Percentiles rank a stretch among this genome's conserved stretches.
Evolutionary conservation across 2,888 invertebrate genomes (phyloP).

Genomic region (Catocala sponsa): DNA sequence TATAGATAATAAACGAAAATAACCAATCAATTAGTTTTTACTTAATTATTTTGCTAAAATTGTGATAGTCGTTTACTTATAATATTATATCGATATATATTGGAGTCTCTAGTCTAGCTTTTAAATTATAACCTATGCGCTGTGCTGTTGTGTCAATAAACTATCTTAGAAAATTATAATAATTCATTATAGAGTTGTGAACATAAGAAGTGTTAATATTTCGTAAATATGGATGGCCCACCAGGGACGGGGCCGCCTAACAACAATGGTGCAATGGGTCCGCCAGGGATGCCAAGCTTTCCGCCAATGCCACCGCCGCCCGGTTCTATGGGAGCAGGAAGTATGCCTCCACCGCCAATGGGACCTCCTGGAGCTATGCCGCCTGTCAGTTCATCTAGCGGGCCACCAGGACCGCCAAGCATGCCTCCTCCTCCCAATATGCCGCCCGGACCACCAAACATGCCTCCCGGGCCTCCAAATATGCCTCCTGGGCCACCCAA

Average conservation of each 20-base stretch:
- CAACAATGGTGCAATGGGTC: conserved; percentile 70
- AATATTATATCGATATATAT: no score
- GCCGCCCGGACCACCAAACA: conserved; percentile 57
- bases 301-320: conserved; percentile 75
- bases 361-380: conserved; percentile 72
- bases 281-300: conserved; percentile 71
- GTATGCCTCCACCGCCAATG: conserved; percentile 60
- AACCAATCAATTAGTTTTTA: no score
- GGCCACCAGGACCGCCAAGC: conserved; percentile 53
- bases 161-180: not conserved
- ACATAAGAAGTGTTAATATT: conserved; percentile 10
- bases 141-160: conserved; percentile 18
- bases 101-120: not conserved
- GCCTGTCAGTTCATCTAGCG: conserved; percentile 62
- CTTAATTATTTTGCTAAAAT: no score
- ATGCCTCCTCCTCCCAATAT: conserved; percentile 50
- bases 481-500: conserved; percentile 43
- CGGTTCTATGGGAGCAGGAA: conserved; percentile 63
- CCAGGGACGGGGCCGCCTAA: conserved; percentile 75
- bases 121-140: conserved; percentile 24
- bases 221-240: conserved; percentile 74
- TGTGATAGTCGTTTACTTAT: no score
- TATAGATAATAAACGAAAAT: no score
- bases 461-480: conserved; percentile 50
- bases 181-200: conserved; percentile 2